These are phyloP conservation scores for Pelusios castaneus DNA, from an alignment of 2,113 vertebrate genomes.

Conservation along the genomic window DNA sequence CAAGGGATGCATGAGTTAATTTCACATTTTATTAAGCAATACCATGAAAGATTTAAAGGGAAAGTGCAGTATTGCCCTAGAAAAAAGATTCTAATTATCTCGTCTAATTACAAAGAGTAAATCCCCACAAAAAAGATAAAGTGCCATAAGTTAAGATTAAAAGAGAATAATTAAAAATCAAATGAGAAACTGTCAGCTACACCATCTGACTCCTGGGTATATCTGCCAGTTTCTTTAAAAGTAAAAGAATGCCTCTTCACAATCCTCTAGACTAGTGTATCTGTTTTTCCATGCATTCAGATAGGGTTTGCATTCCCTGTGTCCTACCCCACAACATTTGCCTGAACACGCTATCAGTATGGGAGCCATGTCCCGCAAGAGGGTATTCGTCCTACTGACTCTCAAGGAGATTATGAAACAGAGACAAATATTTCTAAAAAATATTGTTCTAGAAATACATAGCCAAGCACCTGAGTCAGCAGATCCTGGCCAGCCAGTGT, in stretches of 20 bases:
- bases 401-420: conserved; percentile 29
- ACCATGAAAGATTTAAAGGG: not conserved
- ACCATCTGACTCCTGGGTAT: rapidly evolving
- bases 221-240: not conserved
- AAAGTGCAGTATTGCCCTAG: not conserved
- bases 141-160: not conserved
- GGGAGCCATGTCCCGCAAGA: not conserved
- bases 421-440: conserved; percentile 21
- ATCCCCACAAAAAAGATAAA: not conserved
- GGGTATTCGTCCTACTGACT: not conserved
- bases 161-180: not conserved
- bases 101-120: conserved; percentile 36
- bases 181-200: not conserved
- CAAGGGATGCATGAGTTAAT: not conserved
- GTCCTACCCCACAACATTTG: not conserved
- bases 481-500: not conserved
- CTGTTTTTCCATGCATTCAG: not conserved
- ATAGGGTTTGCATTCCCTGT: not conserved
- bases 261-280: not conserved
- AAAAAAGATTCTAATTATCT: conserved; percentile 13
- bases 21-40: not conserved
- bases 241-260: rapidly evolving
- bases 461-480: no score
- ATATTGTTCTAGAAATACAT: conserved; percentile 49
- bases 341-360: no score